Conservation (phyloP, 2,797 vertebrate species). For the Hemibagrus guttatus region DNA sequence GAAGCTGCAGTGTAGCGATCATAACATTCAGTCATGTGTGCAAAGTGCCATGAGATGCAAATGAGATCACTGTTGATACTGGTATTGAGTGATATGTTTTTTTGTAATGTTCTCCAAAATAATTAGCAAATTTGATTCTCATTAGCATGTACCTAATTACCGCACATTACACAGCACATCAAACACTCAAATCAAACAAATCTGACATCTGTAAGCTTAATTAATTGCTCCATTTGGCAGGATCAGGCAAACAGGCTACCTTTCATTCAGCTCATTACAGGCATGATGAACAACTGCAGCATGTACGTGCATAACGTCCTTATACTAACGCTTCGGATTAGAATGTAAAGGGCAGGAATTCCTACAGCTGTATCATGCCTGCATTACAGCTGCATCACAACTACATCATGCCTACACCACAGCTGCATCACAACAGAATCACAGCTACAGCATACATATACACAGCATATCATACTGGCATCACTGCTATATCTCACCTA, state of each 20-base stretch:
- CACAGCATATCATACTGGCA: too few relatives aligned
- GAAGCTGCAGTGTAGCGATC: not conserved
- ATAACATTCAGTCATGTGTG: not conserved
- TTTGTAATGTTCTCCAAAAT: not conserved
- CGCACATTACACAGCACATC: not conserved
- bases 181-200: conserved; percentile 16
- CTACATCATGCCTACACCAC: too few relatives aligned
- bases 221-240: conserved; percentile 3
- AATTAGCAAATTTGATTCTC: conserved; percentile 18
- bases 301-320: not conserved
- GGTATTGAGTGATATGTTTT: not conserved
- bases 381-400: too few relatives aligned
- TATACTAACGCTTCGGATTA: not conserved
- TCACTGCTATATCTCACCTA: too few relatives aligned
- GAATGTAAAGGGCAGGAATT: not conserved
- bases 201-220: conserved; percentile 24
- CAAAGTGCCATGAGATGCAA: not conserved
- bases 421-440: too few relatives aligned
- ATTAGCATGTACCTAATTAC: conserved; percentile 24
- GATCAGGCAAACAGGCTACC: not conserved
- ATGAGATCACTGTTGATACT: not conserved
- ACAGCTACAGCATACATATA: too few relatives aligned
- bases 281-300: not conserved
- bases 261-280: not conserved
- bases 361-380: too few relatives aligned